Evolutionary conservation across 2,113 vertebrate species (phyloP), one percentile per base, ranked within the genome.

Genomic region (Aramus guarauna): DNA sequence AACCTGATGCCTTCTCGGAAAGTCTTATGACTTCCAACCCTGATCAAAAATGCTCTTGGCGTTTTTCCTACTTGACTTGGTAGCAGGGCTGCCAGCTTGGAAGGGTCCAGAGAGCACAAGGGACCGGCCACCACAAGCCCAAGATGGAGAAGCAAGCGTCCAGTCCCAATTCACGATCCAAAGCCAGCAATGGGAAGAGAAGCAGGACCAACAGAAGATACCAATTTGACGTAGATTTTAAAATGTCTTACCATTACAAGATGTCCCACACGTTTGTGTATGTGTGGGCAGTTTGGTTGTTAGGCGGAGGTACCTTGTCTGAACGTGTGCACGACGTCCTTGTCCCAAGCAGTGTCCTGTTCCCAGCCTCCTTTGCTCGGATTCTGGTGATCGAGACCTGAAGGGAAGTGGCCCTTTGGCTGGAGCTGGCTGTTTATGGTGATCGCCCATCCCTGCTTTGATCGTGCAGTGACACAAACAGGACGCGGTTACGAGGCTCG

Each of bases 401-500:
- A 24, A 56, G 17, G 30, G 47, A 62, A 60, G 58, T 15, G 22
- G 53, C 47, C 27, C n/a, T 53, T 71, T 36, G 11, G 24, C 27
- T 53, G 12, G 8, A 48, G 53, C 45, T 41, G 45, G 55, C 47
- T 59, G 55, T 21, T 74, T 13, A 14, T 3, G 0, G 39, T 1
- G 1, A 15, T 17, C 17, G 30, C 55, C 82, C 39, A 9, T 29
- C 36, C 30, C 4, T 2, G 9, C 55, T 56, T 27, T 27, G 5
- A 52, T 21, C 2, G 1, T 4, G 15, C 56, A 36, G 29, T 16
- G 11, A 43, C 15, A 29, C 41, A 6, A 67, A 36, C 73, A 56
- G 67, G 59, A n/a, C 4, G 5, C 6, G 23, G 32, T 47, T n/a
- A 36, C 0, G 0, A 23, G 45, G 14, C 50, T 18, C 3, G 0